Evolutionary conservation across 2,888 invertebrate genomes (phyloP).

Genomic region (Hydriomena furcata): DNA sequence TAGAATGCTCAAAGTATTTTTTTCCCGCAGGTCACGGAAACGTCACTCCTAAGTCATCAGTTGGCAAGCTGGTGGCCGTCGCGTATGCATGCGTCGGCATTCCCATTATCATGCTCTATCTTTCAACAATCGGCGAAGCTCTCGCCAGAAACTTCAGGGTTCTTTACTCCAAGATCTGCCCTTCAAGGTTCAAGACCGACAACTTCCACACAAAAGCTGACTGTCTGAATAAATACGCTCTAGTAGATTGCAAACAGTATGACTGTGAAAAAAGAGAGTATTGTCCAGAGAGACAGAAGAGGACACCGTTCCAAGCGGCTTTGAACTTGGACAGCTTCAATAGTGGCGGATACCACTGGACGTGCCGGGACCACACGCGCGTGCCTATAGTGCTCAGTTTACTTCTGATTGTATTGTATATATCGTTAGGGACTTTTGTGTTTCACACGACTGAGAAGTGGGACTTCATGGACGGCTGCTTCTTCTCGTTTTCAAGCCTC

Average conservation of each 20-base stretch:
- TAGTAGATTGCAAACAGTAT: slow-evolving; percentile 46
- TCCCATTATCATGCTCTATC: slow-evolving; percentile 93
- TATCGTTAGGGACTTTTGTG: slow-evolving; percentile 94
- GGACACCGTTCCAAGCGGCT: slow-evolving; percentile 75
- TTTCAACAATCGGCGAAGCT: slow-evolving; percentile 93
- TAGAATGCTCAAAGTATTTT: not conserved
- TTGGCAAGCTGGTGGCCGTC: slow-evolving; percentile 92
- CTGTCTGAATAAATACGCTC: slow-evolving; percentile 47
- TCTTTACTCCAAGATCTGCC: slow-evolving; percentile 84
- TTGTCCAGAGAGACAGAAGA: slow-evolving; percentile 45
- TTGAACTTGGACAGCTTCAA: slow-evolving; percentile 67
- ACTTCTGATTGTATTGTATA: slow-evolving; percentile 92
- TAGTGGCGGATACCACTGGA: slow-evolving; percentile 66
- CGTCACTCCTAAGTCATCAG: slow-evolving; percentile 90
- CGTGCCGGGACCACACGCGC: slow-evolving; percentile 85
- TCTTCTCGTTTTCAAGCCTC: slow-evolving; percentile 90
- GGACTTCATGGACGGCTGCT: slow-evolving; percentile 94
- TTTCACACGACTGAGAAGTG: slow-evolving; percentile 96
- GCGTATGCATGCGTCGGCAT: slow-evolving; percentile 94
- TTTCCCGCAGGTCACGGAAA: slow-evolving; percentile 91
- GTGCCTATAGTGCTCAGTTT: slow-evolving; percentile 95
- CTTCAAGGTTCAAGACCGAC: slow-evolving; percentile 48
- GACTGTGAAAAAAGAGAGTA: slow-evolving; percentile 51
- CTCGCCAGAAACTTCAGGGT: slow-evolving; percentile 91
- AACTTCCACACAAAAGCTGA: slow-evolving; percentile 54